Evolutionary conservation across 2,797 vertebrate genomes (phyloP).

Genomic region (Myripristis jacobus): DNA sequence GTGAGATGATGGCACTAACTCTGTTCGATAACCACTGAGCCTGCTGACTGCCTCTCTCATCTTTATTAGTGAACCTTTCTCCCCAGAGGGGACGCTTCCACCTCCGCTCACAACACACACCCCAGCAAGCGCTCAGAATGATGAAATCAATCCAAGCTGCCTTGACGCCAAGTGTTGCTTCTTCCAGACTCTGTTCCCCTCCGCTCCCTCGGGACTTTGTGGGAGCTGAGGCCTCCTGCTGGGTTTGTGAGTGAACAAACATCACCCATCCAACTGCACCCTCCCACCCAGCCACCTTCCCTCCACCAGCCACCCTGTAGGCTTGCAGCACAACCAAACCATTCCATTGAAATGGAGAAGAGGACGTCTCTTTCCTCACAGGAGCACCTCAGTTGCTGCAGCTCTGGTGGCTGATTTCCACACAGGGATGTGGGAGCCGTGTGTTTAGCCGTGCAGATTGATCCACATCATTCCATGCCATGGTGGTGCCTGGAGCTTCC

Average conservation of each 20-base stretch:
- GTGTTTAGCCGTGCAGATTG: slow-evolving; percentile 44
- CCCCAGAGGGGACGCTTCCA: slow-evolving; percentile 11
- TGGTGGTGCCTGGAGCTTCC: slow-evolving; percentile 30
- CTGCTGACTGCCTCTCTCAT: slow-evolving; percentile 41
- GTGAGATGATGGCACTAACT: slow-evolving; percentile 30
- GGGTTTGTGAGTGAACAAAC: slow-evolving; percentile 45
- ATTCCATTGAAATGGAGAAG: slow-evolving; percentile 40
- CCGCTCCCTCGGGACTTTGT: slow-evolving; percentile 25
- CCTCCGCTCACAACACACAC: slow-evolving; percentile 8
- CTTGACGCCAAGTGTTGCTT: slow-evolving; percentile 42
- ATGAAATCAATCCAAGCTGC: slow-evolving; percentile 61
- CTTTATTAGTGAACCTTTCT: slow-evolving; percentile 32
- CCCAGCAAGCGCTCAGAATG: slow-evolving; percentile 40
- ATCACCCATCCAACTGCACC: slow-evolving; percentile 51
- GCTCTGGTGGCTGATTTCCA: slow-evolving; percentile 49
- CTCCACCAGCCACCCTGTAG: slow-evolving; percentile 3
- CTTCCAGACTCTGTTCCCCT: slow-evolving; percentile 1
- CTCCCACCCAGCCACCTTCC: slow-evolving; percentile 3
- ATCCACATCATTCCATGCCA: slow-evolving; percentile 54
- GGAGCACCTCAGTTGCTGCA: slow-evolving; percentile 41
- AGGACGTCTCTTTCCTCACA: slow-evolving; percentile 25
- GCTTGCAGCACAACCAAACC: slow-evolving; percentile 55
- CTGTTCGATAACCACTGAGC: slow-evolving; percentile 41
- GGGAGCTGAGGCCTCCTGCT: slow-evolving; percentile 44
- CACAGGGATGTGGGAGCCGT: slow-evolving; percentile 40